A percentile compares a stretch with the other conserved stretches of the same genome.
Evolutionary conservation across 2,888 invertebrate genomes (phyloP).

Genomic region (Ichneumoninae sp.): DNA sequence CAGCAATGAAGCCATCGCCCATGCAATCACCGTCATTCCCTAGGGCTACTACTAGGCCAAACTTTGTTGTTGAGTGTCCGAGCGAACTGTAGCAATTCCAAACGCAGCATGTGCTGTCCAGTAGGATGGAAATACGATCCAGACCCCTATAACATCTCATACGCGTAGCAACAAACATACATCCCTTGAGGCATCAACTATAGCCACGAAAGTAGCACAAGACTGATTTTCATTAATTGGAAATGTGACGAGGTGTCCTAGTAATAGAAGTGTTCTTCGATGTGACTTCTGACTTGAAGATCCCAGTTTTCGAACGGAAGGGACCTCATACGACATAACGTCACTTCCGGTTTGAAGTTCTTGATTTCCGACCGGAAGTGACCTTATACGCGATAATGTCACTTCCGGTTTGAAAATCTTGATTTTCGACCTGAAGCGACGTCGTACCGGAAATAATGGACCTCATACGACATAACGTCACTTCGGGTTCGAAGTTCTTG

Average conservation of each 20-base stretch:
- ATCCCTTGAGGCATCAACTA: neutral
- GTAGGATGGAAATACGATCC: slow-evolving; percentile 38
- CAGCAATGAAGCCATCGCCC: slow-evolving; percentile 74
- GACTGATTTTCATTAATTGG: slow-evolving; percentile 38
- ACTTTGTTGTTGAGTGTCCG: slow-evolving; percentile 68
- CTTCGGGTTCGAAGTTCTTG: no score
- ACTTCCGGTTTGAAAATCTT: no score
- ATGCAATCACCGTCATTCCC: slow-evolving; percentile 70
- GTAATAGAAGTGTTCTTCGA: neutral
- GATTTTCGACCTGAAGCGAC: no score
- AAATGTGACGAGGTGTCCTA: slow-evolving; percentile 13
- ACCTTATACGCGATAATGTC: no score
- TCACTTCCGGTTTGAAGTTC: no score
- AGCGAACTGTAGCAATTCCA: slow-evolving; percentile 10
- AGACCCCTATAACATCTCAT: slow-evolving; percentile 33
- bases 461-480: no score
- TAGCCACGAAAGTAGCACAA: slow-evolving; percentile 6
- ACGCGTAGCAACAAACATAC: neutral
- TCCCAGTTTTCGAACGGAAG: no score
- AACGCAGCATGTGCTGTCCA: slow-evolving; percentile 9
- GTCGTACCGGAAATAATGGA: no score
- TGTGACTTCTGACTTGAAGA: neutral
- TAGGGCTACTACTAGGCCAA: slow-evolving; percentile 67
- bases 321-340: no score
- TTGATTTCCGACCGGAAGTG: no score